Base-by-base conservation (phyloP, 2,113 vertebrate species). In the Aramus guarauna region DNA sequence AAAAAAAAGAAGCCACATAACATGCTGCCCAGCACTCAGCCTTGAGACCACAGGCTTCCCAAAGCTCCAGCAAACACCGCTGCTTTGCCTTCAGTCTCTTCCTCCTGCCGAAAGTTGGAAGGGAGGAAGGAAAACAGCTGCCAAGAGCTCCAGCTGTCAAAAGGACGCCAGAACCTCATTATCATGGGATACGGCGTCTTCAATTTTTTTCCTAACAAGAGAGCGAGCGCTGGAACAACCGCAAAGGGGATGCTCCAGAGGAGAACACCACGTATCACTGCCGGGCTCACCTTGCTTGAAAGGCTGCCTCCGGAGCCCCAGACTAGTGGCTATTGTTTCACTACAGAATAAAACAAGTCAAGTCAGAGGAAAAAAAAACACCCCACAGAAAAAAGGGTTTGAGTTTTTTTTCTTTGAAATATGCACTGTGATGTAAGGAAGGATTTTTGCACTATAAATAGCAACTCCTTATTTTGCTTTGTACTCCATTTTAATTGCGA, bases 191-290 rank as follows among this genome's bases (percentile, higher is more conserved):
- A 43, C 3, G 6, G 45, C 0, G 6, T 9, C 23, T 45, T 90
- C 78, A 47, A 5, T 66, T 36, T 84, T 71, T 71, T 83, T 82
- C 63, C 36, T 91, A 69, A 86, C 52, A 66, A 63, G 81, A 17
- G 27, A 24, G 24, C 0, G 1, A 78, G n/a, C 3, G 7, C 73
- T 64, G 88, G 48, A 83, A 92, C 62, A 85, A 71, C 58, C 88
- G 80, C 68, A 75, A 29, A 92, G 72, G 37, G 24, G 68, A 85
- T 64, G 47, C 62, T 91, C 86, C 6, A 3, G 76, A 26, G 59
- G 26, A 85, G 47, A 76, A 47, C 0, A 0, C 9, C 0, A 0
- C 0, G 0, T 59, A 8, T 4, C 5, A 0, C 59, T 59, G 55
- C 52, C 2, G 5, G 50, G 41, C 24, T 94, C 59, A 52, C 52